Conservation (phyloP, 2,113 vertebrate species). For the Lasiurus cinereus region DNA sequence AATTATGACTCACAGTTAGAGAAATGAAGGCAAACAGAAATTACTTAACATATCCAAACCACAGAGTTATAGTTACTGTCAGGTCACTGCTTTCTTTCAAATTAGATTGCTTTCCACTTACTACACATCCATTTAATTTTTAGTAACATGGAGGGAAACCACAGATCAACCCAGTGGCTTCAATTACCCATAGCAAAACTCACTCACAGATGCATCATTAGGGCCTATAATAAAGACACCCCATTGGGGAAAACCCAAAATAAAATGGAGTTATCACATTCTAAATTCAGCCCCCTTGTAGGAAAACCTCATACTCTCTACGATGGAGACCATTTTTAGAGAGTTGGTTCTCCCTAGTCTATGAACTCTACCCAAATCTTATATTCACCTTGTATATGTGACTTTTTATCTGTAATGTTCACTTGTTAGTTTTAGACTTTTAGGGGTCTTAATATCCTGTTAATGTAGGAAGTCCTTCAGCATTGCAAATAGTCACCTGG, state of each 20-base stretch:
- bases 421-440: conserved; percentile 3
- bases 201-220: background rate
- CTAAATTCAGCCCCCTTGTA: background rate
- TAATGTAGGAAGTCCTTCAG: background rate
- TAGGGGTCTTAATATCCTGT: background rate
- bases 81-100: conserved; percentile 50
- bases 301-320: background rate
- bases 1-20: conserved; percentile 28
- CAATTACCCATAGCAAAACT: conserved; percentile 31
- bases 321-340: background rate
- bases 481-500: background rate
- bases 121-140: conserved; percentile 67
- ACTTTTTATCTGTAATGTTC: background rate
- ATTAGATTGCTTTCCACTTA: conserved; percentile 68
- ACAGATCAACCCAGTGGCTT: conserved; percentile 34
- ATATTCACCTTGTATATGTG: background rate
- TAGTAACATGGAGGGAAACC: conserved; percentile 65
- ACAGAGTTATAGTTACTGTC: conserved; percentile 20
- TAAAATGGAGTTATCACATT: background rate
- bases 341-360: background rate
- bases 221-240: background rate
- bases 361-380: background rate
- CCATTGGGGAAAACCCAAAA: background rate
- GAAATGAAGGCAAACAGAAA: conserved; percentile 34
- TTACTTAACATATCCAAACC: conserved; percentile 33